Percentiles rank a stretch among this genome's conserved stretches.
Conservation (phyloP, 2,797 vertebrate species). For the Falco naumanni region DNA sequence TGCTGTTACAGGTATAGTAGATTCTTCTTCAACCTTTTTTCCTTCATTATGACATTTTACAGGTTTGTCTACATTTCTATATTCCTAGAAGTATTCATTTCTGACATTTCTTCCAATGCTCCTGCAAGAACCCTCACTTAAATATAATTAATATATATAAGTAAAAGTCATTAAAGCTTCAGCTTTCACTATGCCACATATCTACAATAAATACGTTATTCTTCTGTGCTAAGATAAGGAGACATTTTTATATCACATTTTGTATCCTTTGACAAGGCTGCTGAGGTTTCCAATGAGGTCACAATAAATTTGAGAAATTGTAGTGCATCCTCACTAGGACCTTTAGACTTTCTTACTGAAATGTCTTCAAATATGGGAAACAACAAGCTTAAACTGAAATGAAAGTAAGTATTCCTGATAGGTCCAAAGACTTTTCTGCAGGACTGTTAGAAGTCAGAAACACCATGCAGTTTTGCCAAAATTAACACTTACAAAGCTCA, state of each 20-base stretch:
- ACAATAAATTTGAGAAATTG: not conserved
- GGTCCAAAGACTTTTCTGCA: not conserved
- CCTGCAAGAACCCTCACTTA: not conserved
- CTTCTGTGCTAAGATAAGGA: not conserved
- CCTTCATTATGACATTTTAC: not conserved
- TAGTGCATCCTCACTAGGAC: not conserved
- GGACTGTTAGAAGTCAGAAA: not conserved
- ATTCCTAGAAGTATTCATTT: not conserved
- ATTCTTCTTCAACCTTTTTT: not conserved
- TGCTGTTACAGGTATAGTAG: not conserved
- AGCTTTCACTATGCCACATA: not conserved
- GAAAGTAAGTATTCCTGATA: not conserved
- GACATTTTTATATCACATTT: not conserved
- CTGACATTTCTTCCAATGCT: not conserved
- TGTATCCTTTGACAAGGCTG: not conserved
- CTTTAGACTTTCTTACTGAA: not conserved
- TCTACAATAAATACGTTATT: not conserved
- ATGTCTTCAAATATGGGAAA: not conserved
- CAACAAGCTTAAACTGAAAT: not conserved
- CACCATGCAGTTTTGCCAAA: not conserved
- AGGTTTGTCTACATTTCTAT: not conserved
- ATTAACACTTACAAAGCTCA: not conserved
- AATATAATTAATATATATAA: not conserved
- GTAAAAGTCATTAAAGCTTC: not conserved
- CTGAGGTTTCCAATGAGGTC: not conserved